A percentile compares a stretch with the other conserved stretches of the same genome.
Evolutionary conservation across 2,113 vertebrate species (phyloP).

Genomic region (Edolisoma coerulescens): DNA sequence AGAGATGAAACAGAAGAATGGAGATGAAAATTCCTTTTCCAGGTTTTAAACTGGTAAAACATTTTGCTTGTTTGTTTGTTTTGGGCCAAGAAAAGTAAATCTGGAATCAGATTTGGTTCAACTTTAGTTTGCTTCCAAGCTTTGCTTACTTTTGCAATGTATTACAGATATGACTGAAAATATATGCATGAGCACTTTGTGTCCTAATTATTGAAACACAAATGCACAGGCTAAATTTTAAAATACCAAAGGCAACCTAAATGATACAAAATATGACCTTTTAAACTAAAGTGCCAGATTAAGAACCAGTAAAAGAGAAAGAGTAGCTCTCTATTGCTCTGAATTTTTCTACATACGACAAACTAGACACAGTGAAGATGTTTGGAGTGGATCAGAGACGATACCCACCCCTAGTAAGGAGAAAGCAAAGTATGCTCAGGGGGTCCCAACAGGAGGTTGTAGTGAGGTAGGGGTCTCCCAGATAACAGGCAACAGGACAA

Average conservation of each 20-base stretch:
- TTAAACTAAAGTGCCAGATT: background rate
- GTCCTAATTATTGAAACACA: background rate
- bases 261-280: background rate
- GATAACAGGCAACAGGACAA: background rate
- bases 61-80: accelerated
- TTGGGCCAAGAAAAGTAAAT: background rate
- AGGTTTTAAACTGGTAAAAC: background rate
- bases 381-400: background rate
- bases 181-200: background rate
- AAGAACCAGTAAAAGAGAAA: background rate
- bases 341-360: background rate
- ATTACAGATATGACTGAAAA: background rate
- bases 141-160: background rate
- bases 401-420: background rate
- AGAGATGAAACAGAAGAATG: background rate
- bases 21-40: background rate
- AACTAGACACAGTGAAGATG: background rate
- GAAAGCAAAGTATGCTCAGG: background rate
- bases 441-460: background rate
- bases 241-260: background rate
- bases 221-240: background rate
- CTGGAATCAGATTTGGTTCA: background rate
- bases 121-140: background rate
- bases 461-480: background rate
- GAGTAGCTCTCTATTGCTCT: background rate